Evolutionary conservation across 1,140 invertebrate species (phyloP), one percentile per base, ranked within the genome.

Genomic region (Sinonovacula constricta): DNA sequence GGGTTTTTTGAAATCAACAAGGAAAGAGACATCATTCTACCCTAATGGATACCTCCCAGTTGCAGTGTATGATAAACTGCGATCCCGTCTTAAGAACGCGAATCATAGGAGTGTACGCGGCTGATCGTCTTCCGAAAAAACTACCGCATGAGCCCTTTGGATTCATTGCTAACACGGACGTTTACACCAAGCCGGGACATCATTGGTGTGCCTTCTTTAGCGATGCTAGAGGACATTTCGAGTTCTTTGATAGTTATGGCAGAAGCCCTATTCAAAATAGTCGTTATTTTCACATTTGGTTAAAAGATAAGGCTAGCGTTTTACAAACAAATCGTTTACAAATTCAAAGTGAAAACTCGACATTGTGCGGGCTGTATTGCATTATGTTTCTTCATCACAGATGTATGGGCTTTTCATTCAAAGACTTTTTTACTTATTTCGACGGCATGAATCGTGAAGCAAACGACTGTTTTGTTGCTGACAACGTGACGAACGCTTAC

Each of bases 311-410:
- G 3, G 36, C 65, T 36, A 24, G 53, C 49, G 22, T 7, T 4
- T 3, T 67, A 31, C 45, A 51, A 14, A 67, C 26, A 4, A 67
- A 67, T 67, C 65, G 24, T 18, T 33, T 51, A n/a, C 62, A 65
- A 26, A 51, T 51, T 28, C 65, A 67, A 12, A 51, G 65, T 53
- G 65, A 67, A 26, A 28, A 63, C 7, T 26, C 59, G 26, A 67
- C 39, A 51, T 24, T 67, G 22, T 51, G 65, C 24, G 45, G 65
- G 28, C 39, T 67, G 2, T 67, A 67, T 53, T 67, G 65, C 30
- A 53, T 67, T 51, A 26, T 67, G 65, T 65, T 65, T 67, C 49
- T 67, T 28, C 65, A 22, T 51, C 49, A 67, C 14, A 67, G 65
- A 65, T 36, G 34, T 22, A 12, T 7, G 26, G 62, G 62, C 3